Evolutionary conservation across 2,888 invertebrate species (phyloP), one percentile per base, ranked within the genome.

Genomic region (Alsophila aescularia): DNA sequence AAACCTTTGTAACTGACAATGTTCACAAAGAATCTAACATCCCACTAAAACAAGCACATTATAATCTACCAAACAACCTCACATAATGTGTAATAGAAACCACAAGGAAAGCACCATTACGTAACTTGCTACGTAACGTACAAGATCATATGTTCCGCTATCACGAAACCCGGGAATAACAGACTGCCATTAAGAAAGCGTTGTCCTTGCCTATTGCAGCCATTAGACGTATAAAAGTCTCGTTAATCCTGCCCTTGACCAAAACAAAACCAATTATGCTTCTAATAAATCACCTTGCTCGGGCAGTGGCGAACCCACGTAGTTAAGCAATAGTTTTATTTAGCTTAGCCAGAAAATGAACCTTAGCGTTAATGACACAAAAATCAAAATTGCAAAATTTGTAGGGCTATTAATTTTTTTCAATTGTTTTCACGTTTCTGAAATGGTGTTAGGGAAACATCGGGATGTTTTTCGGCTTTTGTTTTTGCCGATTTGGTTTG

Each of bases 221-320:
- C 80, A 85, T 85, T 84, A 85, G 75, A 66, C 72, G 79, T 71
- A 82, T 81, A 79, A 82, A 85, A 84, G 77, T 79, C 75, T 75
- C 80, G 77, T 85, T 85, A 85, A 81, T 81, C 64, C 75, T 65
- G 76, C 70, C 83, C 84, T 83, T 82, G 82, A 78, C 81, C 79
- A 70, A 81, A 83, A 84, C 83, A 85, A 85, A 86, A 82, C 81
- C 85, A 85, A 85, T 85, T 86, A 84, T 79, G 77, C 77, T 77
- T 73, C 75, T 74, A 72, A 85, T 87, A 86, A 87, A 85, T 86
- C 86, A 85, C 77, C 60, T 47, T 50, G 43, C 52, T 54, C 53
- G 59, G 39, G 41, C 58, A 58, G 45, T 68, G 76, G 74, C 67
- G 71, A 74, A 61, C 70, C 72, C 64, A 69, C 67, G 66, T 72